A percentile compares a stretch with the other conserved stretches of the same genome.
Evolutionary conservation across 2,113 vertebrate genomes (phyloP).

Genomic region (Lepidothrix coronata): DNA sequence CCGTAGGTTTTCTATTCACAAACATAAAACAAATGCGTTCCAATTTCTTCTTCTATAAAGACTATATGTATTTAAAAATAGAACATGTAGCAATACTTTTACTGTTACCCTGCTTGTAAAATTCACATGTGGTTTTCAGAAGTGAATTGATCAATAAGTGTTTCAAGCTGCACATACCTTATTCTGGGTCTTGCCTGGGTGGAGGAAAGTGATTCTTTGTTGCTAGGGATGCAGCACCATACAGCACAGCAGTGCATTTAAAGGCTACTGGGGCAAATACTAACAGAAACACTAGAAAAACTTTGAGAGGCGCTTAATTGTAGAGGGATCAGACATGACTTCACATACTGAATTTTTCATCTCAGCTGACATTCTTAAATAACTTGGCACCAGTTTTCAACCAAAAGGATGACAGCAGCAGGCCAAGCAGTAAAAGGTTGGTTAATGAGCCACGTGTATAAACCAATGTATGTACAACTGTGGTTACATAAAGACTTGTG

Average conservation of each 20-base stretch:
- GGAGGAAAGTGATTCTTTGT: background rate
- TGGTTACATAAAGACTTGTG: background rate
- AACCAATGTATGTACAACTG: background rate
- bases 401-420: background rate
- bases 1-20: background rate
- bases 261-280: background rate
- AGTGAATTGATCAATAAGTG: background rate
- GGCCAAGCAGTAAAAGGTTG: background rate
- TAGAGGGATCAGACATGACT: background rate
- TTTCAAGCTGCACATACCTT: background rate
- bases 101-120: background rate
- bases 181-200: background rate
- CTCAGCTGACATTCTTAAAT: background rate
- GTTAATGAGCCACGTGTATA: background rate
- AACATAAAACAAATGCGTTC: background rate
- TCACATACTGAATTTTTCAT: background rate
- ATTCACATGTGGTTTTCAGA: background rate
- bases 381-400: slow-evolving; percentile 5
- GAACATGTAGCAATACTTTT: background rate
- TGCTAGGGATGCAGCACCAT: background rate
- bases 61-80: background rate
- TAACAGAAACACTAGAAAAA: background rate
- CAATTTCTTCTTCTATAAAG: background rate
- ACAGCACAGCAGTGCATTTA: background rate
- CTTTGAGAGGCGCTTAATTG: background rate